Conservation (phyloP, 2,888 invertebrate species). For the Andricus curvator region DNA sequence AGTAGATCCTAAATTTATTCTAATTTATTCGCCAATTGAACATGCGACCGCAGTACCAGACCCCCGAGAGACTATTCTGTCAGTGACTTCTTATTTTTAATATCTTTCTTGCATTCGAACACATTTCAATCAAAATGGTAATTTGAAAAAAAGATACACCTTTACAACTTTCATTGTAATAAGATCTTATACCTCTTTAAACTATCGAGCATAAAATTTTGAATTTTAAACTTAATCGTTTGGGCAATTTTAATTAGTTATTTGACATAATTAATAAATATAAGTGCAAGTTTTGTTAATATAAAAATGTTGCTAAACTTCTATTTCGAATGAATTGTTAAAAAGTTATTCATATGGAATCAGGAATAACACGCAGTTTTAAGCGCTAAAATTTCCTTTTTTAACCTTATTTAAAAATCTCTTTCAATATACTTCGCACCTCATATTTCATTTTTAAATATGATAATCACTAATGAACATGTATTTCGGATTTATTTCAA, state of each 20-base stretch:
- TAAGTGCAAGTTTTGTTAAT: neutral
- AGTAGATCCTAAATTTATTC: slow-evolving; percentile 26
- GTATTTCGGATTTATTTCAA: neutral
- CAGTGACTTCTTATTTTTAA: neutral
- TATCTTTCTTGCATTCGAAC: neutral
- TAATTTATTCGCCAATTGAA: slow-evolving; percentile 34
- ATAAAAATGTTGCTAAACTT: neutral
- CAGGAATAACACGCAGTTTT: too few species aligned
- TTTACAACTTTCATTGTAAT: too few species aligned
- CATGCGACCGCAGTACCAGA: neutral
- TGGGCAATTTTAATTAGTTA: too few species aligned
- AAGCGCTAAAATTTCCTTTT: too few species aligned
- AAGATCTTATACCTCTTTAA: too few species aligned
- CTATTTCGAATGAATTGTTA: too few species aligned
- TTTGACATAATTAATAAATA: too few species aligned
- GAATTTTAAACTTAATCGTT: too few species aligned
- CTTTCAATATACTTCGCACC: neutral
- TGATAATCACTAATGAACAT: neutral
- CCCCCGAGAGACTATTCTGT: slow-evolving; percentile 6
- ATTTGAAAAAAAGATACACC: neutral
- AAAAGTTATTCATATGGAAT: too few species aligned
- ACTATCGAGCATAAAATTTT: too few species aligned
- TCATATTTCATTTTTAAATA: neutral
- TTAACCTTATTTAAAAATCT: neutral
- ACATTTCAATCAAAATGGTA: slow-evolving; percentile 18